A percentile compares a stretch with the other conserved stretches of the same genome.
phyloP scores from a whole-genome alignment of 2,113 vertebrate species.

The Jaculus jaculus region DNA sequence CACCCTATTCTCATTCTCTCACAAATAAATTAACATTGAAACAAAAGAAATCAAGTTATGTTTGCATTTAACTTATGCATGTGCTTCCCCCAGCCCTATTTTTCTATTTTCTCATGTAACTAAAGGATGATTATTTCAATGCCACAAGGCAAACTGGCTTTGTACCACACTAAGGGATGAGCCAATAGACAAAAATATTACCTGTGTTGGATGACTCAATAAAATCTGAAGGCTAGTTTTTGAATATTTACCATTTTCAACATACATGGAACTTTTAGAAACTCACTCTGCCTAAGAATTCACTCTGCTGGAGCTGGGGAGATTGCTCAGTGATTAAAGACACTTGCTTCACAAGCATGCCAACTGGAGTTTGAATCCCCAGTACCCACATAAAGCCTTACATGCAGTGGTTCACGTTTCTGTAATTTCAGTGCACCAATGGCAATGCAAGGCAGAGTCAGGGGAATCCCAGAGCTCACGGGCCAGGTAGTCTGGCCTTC shows the following conservation, averaged over 20 bases:
- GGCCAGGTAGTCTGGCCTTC: too few species aligned
- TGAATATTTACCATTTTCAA: neutral
- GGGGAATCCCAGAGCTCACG: too few species aligned
- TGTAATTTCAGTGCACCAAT: too few species aligned
- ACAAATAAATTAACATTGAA: neutral
- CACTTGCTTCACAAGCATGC: too few species aligned
- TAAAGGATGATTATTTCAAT: neutral
- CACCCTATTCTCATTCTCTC: too few species aligned
- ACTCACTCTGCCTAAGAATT: neutral
- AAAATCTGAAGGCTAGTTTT: constrained; percentile 23
- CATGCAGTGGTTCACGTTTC: too few species aligned
- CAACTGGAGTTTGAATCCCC: too few species aligned
- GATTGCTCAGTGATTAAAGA: too few species aligned
- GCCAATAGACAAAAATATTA: constrained; percentile 8
- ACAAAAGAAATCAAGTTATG: neutral
- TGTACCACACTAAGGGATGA: constrained; percentile 29
- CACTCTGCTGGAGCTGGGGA: neutral
- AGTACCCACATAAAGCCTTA: too few species aligned
- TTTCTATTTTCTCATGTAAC: neutral
- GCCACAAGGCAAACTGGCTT: neutral
- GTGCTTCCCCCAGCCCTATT: neutral
- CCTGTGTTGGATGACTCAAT: neutral
- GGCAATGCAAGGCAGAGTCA: too few species aligned
- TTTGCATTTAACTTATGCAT: neutral
- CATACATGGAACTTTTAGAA: neutral